These are phyloP conservation scores for Enteromius unitaeniatus DNA, from an alignment of 2,797 vertebrate species.

Conservation along the genomic window DNA sequence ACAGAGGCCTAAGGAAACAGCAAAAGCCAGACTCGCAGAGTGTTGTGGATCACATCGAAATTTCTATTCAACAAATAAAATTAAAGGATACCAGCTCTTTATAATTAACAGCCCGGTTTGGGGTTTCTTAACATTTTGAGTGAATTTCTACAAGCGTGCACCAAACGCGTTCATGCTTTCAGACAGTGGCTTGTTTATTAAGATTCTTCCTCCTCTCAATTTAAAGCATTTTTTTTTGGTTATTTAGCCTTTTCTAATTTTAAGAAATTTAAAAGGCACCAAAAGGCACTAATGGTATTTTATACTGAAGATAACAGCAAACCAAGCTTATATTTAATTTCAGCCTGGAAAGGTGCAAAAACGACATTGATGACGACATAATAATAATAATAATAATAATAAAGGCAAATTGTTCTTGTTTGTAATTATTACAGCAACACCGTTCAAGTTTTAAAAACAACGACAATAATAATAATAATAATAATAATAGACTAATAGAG, in stretches of 20 bases:
- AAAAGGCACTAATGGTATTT: neutral
- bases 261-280: neutral
- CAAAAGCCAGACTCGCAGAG: neutral
- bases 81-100: neutral
- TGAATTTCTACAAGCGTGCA: neutral
- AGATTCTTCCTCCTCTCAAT: neutral
- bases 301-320: conserved; percentile 1
- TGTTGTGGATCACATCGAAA: conserved; percentile 6
- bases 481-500: conserved; percentile 14
- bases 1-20: conserved; percentile 37
- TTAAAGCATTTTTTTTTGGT: neutral
- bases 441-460: neutral
- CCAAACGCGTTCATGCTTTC: neutral
- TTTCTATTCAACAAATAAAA: neutral
- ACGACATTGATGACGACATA: neutral
- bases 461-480: conserved; percentile 31
- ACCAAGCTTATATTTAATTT: neutral
- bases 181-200: neutral
- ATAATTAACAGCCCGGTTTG: neutral
- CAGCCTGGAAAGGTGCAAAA: conserved; percentile 1
- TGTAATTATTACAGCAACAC: neutral
- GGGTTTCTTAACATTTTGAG: neutral
- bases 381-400: conserved; percentile 35
- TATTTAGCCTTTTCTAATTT: neutral
- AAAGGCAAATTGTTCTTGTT: neutral